phyloP scores from a whole-genome alignment of 2,888 invertebrate species.

The Clostera curtula region DNA sequence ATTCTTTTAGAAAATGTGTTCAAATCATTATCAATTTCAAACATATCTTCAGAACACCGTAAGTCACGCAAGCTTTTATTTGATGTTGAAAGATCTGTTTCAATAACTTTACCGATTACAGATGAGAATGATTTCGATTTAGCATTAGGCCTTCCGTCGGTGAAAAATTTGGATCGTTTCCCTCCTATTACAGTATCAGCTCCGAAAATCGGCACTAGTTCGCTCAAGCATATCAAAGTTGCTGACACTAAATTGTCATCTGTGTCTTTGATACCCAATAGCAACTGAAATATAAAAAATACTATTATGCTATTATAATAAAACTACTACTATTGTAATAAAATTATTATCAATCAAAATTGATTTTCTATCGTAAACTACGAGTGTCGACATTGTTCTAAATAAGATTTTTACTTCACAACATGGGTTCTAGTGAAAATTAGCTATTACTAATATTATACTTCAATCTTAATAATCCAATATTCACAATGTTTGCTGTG shows the following conservation, averaged over 20 bases:
- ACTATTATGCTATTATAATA: background rate
- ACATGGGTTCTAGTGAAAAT: background rate
- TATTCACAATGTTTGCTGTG: no score
- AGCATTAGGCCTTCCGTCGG: conserved; percentile 87
- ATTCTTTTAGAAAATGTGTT: conserved; percentile 46
- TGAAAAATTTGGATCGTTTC: conserved; percentile 85
- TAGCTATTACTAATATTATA: background rate
- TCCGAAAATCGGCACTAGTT: conserved; percentile 89
- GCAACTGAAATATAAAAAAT: conserved; percentile 69
- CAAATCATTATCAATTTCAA: conserved; percentile 31
- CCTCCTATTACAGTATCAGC: conserved; percentile 91
- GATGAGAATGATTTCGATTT: conserved; percentile 25
- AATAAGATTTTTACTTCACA: no score
- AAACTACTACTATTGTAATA: conserved; percentile 2
- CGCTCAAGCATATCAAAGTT: conserved; percentile 87
- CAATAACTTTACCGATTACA: conserved; percentile 17
- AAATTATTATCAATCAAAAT: no score
- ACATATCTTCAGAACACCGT: conserved; percentile 48
- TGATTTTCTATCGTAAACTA: no score
- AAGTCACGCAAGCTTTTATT: conserved; percentile 46
- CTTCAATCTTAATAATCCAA: background rate
- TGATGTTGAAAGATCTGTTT: conserved; percentile 24
- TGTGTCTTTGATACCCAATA: conserved; percentile 90
- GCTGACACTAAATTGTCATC: conserved; percentile 88
- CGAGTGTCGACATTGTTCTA: no score